Base-by-base conservation (phyloP, 2,888 invertebrate genomes). In the Eristalinus aeneus region DNA sequence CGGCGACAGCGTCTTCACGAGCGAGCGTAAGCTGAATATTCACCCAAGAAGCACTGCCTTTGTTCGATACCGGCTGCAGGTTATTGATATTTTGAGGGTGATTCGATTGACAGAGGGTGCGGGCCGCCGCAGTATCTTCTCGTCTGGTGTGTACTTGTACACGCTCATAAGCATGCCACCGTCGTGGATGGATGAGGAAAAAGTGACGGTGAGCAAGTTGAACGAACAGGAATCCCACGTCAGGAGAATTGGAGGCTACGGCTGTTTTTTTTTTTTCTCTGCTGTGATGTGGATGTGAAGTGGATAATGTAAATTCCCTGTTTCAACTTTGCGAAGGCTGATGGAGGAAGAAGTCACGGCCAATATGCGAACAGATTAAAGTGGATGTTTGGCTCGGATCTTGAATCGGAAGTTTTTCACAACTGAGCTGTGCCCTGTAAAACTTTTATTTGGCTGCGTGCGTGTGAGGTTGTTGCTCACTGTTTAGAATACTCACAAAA, bases 81-180 rank as follows among this genome's bases (percentile, higher is more conserved):
- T 75, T 75, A 76, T 75, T 75, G 71, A 71, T 71, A 71, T 71
- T 53, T 75, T 32, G 64, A 80, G 69, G 69, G 58, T 64, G 46
- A 32, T 58, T 58, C 56, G 34, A 61, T 60, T 73, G 22, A n/a
- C 11, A 20, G 39, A 23, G 2, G 16, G 16, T 61, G 34, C 16
- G 34, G 36, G 31, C n/a, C n/a, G 27, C 20, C 61, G 5, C 2
- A 6, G 34, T n/a, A 11, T 22, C 46, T 16, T 6, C 46, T 16
- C 46, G 16, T 4, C 16, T 46, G 16, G 8, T 16, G 2, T 46
- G 46, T 46, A 46, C 46, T 16, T 5, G 46, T 46, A 46, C 46
- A 46, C n/a, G 46, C 46, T 46, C 46, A 46, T 46, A 46, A 46
- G 16, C 46, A 16, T 46, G 16, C 27, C 27, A 27, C 4, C 9